A percentile compares a stretch with the other conserved stretches of the same genome.
Conservation (phyloP, 2,797 vertebrate species). For the Xyrichtys novacula region DNA sequence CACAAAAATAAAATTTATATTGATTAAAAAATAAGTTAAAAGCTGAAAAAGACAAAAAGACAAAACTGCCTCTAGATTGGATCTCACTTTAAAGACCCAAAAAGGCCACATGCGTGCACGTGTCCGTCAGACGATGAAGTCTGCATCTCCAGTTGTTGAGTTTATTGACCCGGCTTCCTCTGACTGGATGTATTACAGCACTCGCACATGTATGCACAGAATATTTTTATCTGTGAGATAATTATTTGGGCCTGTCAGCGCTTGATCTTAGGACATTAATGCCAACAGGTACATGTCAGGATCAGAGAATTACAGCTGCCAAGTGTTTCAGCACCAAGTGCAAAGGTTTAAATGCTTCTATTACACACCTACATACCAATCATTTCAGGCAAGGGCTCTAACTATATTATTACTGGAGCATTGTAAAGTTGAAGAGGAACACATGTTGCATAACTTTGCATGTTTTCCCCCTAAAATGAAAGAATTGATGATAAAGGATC, state of each 20-base stretch:
- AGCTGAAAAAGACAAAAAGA: too few relatives aligned
- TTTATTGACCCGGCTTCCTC: neutral
- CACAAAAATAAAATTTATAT: too few relatives aligned
- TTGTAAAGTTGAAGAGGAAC: neutral
- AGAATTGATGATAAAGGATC: neutral
- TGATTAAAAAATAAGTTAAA: too few relatives aligned
- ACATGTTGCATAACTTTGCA: neutral
- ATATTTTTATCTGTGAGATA: neutral
- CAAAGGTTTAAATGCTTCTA: neutral
- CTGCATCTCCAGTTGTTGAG: neutral
- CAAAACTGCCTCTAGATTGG: too few relatives aligned
- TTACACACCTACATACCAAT: neutral
- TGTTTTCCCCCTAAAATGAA: neutral
- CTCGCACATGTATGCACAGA: neutral
- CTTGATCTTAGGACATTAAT: slow-evolving; percentile 35
- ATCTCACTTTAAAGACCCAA: too few relatives aligned
- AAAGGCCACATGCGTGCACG: neutral
- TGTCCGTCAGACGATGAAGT: neutral
- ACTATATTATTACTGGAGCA: neutral
- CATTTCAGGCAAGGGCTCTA: slow-evolving; percentile 1
- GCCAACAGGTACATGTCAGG: slow-evolving; percentile 13
- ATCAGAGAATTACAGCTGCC: slow-evolving; percentile 14
- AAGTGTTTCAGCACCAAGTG: neutral
- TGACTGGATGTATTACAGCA: neutral
- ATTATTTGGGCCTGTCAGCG: slow-evolving; percentile 14